Conservation (phyloP, 2,888 invertebrate genomes). For the Xanthorhoe designata region DNA sequence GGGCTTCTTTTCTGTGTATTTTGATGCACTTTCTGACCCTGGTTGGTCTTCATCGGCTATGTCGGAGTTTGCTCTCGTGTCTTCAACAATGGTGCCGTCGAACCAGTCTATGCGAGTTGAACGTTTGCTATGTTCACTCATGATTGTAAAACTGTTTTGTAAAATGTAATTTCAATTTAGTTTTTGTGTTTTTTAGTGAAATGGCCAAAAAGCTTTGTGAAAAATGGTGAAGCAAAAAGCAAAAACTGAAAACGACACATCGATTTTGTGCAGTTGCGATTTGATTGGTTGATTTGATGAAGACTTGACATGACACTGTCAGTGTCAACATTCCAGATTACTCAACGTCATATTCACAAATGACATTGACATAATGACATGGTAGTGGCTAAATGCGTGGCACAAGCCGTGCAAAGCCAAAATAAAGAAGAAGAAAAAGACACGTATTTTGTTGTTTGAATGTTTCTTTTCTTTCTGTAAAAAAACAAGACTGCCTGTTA, state of each 20-base stretch:
- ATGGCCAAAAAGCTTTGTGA: slow-evolving; percentile 16
- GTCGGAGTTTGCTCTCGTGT: slow-evolving; percentile 51
- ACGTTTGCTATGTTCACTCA: slow-evolving; percentile 64
- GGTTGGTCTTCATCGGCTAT: slow-evolving; percentile 65
- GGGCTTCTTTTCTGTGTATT: slow-evolving; percentile 68
- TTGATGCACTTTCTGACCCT: slow-evolving; percentile 48
- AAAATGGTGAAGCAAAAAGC: slow-evolving; percentile 17
- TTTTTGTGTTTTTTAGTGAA: slow-evolving; percentile 9
- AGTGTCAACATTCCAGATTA: neutral
- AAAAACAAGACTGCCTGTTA: no score
- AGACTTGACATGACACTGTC: neutral
- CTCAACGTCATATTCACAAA: neutral
- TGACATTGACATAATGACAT: no score
- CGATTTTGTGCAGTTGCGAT: slow-evolving; percentile 1
- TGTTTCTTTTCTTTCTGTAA: no score
- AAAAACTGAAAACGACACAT: slow-evolving; percentile 17
- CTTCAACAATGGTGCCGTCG: slow-evolving; percentile 76
- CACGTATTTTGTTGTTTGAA: no score
- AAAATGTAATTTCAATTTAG: slow-evolving; percentile 20
- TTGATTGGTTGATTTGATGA: neutral
- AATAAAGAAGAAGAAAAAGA: no score
- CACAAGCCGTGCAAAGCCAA: no score
- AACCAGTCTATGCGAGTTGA: slow-evolving; percentile 80
- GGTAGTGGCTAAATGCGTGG: no score
- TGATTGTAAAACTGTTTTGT: slow-evolving; percentile 40